phyloP scores from a whole-genome alignment of 2,888 invertebrate species.

The Limulus polyphemus region DNA sequence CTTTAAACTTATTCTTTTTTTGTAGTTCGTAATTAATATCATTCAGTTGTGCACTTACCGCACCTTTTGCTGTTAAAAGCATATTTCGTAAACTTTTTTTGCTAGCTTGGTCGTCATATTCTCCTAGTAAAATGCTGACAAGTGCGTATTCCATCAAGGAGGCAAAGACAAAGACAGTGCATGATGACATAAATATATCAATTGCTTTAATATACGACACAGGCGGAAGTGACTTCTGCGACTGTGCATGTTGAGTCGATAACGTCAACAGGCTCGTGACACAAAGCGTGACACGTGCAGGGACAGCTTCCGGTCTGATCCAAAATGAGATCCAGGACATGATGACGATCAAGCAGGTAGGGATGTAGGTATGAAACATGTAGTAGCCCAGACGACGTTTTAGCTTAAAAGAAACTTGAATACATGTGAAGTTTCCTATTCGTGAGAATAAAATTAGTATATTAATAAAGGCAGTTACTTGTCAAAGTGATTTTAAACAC shows the following conservation, averaged over 20 bases:
- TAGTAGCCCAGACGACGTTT: conserved; percentile 73
- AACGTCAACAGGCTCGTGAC: conserved; percentile 78
- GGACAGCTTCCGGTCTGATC: conserved; percentile 89
- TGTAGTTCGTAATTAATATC: not conserved
- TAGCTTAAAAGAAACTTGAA: conserved; percentile 76
- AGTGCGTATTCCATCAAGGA: conserved; percentile 41
- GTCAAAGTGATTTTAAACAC: no score
- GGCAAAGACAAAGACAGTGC: conserved; percentile 40
- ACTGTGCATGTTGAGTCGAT: conserved; percentile 85
- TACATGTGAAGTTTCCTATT: conserved; percentile 76
- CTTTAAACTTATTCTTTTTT: no score
- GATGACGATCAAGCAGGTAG: conserved; percentile 78
- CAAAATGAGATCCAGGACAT: conserved; percentile 95
- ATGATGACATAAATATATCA: conserved; percentile 41
- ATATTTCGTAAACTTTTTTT: conserved; percentile 15
- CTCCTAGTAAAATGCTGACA: conserved; percentile 36
- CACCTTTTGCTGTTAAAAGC: conserved; percentile 8
- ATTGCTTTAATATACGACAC: conserved; percentile 68
- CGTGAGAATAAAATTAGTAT: no score
- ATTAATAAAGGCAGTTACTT: no score
- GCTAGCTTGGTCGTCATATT: conserved; percentile 9
- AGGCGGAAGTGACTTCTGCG: conserved; percentile 80
- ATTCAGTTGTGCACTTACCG: not conserved
- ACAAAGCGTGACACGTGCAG: conserved; percentile 80
- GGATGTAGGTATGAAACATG: conserved; percentile 81